Evolutionary conservation across 2,797 vertebrate species (phyloP).

Genomic region (Parauchenoglanis punctatus): DNA sequence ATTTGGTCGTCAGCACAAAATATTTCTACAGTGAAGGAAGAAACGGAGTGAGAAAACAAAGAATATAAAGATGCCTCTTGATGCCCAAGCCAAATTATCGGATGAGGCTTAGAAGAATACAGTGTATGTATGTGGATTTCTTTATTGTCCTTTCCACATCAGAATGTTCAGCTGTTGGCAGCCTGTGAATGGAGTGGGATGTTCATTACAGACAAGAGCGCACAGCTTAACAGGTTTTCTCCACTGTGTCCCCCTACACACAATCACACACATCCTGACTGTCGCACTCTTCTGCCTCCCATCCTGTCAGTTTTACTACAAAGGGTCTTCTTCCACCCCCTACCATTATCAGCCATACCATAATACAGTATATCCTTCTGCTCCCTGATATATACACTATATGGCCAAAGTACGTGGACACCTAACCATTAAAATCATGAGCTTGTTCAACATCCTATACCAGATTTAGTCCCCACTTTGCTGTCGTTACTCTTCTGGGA

Average conservation of each 20-base stretch:
- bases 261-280: slow-evolving; percentile 19
- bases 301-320: slow-evolving; percentile 24
- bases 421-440: background rate
- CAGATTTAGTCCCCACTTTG: background rate
- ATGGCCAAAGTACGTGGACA: background rate
- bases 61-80: slow-evolving; percentile 15
- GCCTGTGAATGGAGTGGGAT: slow-evolving; percentile 48
- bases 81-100: slow-evolving; percentile 37
- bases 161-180: slow-evolving; percentile 44
- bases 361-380: slow-evolving; percentile 12
- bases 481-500: background rate
- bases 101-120: slow-evolving; percentile 24
- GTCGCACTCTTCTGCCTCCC: slow-evolving; percentile 9
- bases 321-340: slow-evolving; percentile 7
- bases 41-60: slow-evolving; percentile 6
- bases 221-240: slow-evolving; percentile 48
- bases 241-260: slow-evolving; percentile 48
- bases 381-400: background rate
- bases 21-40: background rate
- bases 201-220: slow-evolving; percentile 43
- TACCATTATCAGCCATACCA: slow-evolving; percentile 19
- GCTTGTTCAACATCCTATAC: background rate
- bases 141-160: slow-evolving; percentile 34
- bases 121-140: slow-evolving; percentile 6
- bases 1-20: background rate